Evolutionary conservation across 2,888 invertebrate species (phyloP).

Genomic region (Rhyacophila evoluta): DNA sequence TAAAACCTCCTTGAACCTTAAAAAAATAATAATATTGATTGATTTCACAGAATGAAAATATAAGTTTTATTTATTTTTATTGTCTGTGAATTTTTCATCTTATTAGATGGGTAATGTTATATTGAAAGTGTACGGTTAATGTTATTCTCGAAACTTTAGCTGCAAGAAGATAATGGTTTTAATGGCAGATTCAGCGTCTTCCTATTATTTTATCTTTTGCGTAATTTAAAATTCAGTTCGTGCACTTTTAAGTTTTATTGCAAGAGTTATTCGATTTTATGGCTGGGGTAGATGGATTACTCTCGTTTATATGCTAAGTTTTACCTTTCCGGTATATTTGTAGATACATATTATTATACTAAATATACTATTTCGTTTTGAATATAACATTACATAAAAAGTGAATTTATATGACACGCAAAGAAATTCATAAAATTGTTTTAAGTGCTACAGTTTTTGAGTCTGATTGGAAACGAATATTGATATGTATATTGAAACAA

Average conservation of each 20-base stretch:
- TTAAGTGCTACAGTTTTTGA: too few species aligned
- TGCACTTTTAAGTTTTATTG: constrained; percentile 13
- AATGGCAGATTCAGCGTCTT: background rate
- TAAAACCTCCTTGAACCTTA: background rate
- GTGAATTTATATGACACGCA: too few species aligned
- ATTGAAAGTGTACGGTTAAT: background rate
- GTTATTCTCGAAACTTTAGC: background rate
- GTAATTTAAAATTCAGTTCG: background rate
- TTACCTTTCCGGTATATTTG: background rate
- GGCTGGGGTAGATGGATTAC: background rate
- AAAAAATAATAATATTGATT: background rate
- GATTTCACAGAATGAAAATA: background rate
- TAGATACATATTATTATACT: too few species aligned
- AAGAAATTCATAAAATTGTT: too few species aligned
- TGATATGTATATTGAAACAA: too few species aligned
- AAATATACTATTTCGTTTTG: too few species aligned
- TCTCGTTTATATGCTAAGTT: background rate
- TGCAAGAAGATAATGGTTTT: background rate
- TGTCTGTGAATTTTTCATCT: too few species aligned
- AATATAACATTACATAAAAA: too few species aligned
- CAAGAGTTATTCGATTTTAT: background rate
- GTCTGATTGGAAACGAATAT: too few species aligned
- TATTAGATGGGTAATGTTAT: background rate
- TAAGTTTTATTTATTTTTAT: too few species aligned
- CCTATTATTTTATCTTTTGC: background rate